Evolutionary conservation across 1,140 invertebrate species (phyloP).

Genomic region (Lithobius niger): DNA sequence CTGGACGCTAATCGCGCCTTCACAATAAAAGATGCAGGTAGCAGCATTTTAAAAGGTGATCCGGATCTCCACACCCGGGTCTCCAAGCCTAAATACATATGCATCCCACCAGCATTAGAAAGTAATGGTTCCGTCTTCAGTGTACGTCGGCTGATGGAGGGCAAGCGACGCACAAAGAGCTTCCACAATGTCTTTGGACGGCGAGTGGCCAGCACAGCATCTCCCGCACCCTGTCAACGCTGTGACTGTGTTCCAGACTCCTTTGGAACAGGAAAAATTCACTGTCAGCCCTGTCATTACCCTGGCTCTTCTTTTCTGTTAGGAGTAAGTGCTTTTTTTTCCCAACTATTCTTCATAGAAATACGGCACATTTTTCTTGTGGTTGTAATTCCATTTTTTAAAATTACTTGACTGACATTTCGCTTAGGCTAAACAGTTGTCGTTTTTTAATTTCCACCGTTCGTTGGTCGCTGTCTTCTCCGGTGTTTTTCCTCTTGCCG

Average conservation of each 20-base stretch:
- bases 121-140: constrained; percentile 52
- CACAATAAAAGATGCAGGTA: constrained; percentile 54
- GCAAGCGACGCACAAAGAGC: constrained; percentile 41
- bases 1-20: constrained; percentile 55
- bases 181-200: constrained; percentile 54
- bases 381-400: no score
- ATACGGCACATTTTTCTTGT: no score
- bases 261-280: constrained; percentile 28
- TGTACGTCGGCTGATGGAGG: neutral
- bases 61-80: constrained; percentile 51
- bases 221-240: constrained; percentile 46
- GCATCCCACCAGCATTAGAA: constrained; percentile 60
- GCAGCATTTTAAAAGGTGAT: constrained; percentile 44
- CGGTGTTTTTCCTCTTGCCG: no score
- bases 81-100: constrained; percentile 55
- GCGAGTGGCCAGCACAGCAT: constrained; percentile 45
- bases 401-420: no score
- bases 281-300: constrained; percentile 29
- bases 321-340: no score
- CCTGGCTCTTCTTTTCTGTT: no score
- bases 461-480: no score
- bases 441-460: no score
- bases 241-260: constrained; percentile 51
- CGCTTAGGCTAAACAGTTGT: no score
- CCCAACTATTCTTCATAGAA: no score